Percentiles rank a stretch among this genome's conserved stretches.
These are phyloP conservation scores for Pitta sordida DNA, from an alignment of 2,113 vertebrate genomes.

Conservation along the genomic window DNA sequence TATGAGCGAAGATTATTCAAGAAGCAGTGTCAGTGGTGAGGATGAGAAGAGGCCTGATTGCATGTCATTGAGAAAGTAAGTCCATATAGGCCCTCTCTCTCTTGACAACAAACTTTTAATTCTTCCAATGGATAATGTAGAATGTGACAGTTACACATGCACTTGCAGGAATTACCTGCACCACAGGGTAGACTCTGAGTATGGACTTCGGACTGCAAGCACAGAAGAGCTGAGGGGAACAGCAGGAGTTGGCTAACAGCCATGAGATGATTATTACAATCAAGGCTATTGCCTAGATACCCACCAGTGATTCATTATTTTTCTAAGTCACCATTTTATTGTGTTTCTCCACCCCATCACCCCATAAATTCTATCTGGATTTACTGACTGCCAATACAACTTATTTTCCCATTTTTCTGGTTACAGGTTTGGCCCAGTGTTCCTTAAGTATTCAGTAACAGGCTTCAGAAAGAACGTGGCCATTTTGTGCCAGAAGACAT, in stretches of 20 bases:
- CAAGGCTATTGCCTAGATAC: slow-evolving; percentile 45
- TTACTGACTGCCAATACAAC: slow-evolving; percentile 15
- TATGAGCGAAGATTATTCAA: neutral
- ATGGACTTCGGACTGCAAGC: neutral
- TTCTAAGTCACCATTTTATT: slow-evolving; percentile 47
- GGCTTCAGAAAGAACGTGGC: neutral
- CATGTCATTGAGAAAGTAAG: neutral
- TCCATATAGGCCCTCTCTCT: neutral
- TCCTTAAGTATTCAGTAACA: neutral
- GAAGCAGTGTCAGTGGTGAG: neutral
- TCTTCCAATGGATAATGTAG: neutral
- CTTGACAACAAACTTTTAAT: neutral
- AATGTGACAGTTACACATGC: neutral
- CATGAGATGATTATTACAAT: slow-evolving; percentile 1
- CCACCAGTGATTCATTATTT: slow-evolving; percentile 49
- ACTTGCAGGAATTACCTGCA: neutral
- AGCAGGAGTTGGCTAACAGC: slow-evolving; percentile 6
- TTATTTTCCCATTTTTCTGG: slow-evolving; percentile 14
- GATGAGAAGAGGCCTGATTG: neutral
- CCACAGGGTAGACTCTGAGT: neutral
- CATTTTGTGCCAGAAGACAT: neutral
- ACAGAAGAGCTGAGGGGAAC: neutral
- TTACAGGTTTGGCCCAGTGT: neutral
- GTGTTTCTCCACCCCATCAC: slow-evolving; percentile 54
- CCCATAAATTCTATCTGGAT: slow-evolving; percentile 34